Evolutionary conservation across 2,113 vertebrate species (phyloP).

Genomic region (Melanostigma gelatinosum): DNA sequence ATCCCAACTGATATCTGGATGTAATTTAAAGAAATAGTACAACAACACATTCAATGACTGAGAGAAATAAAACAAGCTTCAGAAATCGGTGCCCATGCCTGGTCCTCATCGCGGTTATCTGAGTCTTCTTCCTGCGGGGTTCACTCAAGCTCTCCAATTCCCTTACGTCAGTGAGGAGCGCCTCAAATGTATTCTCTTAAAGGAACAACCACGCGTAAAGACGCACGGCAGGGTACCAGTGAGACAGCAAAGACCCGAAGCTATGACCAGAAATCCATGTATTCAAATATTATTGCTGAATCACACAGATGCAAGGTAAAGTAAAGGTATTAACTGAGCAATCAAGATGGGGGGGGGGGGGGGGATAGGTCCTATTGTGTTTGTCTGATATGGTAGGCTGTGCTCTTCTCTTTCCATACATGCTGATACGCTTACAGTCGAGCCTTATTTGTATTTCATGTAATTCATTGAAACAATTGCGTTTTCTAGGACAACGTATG

Average conservation of each 20-base stretch:
- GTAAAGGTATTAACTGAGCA: background rate
- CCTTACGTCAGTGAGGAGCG: slow-evolving; percentile 64
- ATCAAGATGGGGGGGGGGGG: background rate
- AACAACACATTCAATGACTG: background rate
- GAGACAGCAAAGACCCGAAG: background rate
- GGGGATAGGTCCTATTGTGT: background rate
- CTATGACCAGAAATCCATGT: background rate
- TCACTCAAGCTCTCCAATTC: slow-evolving; percentile 44
- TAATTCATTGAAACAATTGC: background rate
- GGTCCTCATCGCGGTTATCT: slow-evolving; percentile 40
- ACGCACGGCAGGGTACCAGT: slow-evolving; percentile 11
- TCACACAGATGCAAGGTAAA: background rate
- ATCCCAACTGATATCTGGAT: background rate
- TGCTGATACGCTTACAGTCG: background rate
- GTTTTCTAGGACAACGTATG: no score
- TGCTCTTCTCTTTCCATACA: no score
- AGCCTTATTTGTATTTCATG: background rate
- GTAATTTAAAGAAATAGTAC: background rate
- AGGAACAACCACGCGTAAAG: slow-evolving; percentile 63
- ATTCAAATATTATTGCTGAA: background rate
- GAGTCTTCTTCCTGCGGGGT: slow-evolving; percentile 41
- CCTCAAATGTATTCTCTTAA: slow-evolving; percentile 71
- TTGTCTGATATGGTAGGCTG: background rate
- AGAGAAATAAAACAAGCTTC: background rate
- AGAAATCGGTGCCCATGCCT: background rate